phyloP scores from a whole-genome alignment of 1,140 invertebrate genomes.

The Microplitis mediator region DNA sequence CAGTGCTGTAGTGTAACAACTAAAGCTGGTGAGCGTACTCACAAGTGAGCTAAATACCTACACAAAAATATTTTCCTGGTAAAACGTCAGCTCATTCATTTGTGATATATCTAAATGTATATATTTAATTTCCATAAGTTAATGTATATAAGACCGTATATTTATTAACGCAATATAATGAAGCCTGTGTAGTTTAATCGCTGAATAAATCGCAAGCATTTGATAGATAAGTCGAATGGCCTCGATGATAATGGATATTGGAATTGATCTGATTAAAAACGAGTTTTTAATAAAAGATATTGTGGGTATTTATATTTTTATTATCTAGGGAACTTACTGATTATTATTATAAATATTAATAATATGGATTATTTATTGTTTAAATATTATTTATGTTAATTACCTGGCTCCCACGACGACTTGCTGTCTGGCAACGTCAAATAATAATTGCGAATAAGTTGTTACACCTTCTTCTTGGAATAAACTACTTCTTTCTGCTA shows the following conservation, averaged over 20 bases:
- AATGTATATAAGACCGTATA: not conserved
- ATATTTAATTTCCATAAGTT: no score
- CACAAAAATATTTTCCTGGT: no score
- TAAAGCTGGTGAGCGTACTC: no score
- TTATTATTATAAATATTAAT: no score
- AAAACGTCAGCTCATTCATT: no score
- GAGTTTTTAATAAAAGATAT: not conserved
- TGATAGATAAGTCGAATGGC: not conserved
- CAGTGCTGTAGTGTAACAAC: not conserved
- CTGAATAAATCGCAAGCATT: slow-evolving; percentile 8
- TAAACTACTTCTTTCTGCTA: slow-evolving; percentile 39
- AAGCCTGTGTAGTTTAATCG: not conserved
- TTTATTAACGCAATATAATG: not conserved
- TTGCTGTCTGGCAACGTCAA: slow-evolving; percentile 83
- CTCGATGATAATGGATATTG: not conserved
- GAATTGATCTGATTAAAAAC: slow-evolving; percentile 17
- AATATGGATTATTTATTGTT: not conserved
- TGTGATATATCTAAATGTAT: no score
- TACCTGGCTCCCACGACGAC: slow-evolving; percentile 81
- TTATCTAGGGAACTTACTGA: no score
- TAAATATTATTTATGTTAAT: slow-evolving; percentile 31
- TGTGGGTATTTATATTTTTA: not conserved
- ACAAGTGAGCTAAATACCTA: no score
- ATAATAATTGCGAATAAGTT: slow-evolving; percentile 78
- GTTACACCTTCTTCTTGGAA: slow-evolving; percentile 68